Evolutionary conservation across 2,797 vertebrate genomes (phyloP).

Genomic region (Poeciliopsis presidionis): DNA sequence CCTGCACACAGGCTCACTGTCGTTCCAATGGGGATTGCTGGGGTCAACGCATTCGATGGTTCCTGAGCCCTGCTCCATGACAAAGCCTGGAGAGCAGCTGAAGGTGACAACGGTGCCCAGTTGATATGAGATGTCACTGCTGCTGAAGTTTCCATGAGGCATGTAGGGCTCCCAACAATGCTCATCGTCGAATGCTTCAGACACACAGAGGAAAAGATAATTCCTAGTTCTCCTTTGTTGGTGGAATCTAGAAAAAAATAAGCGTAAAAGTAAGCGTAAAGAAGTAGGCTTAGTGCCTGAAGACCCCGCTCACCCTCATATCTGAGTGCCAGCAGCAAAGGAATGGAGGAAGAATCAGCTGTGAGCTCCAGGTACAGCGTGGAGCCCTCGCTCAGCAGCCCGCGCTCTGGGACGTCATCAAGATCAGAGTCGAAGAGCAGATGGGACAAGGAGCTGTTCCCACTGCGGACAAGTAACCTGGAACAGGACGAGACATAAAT

Average conservation of each 20-base stretch:
- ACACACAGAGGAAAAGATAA: conserved; percentile 5
- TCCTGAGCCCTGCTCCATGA: conserved; percentile 88
- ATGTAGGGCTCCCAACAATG: conserved; percentile 93
- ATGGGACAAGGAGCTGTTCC: conserved; percentile 84
- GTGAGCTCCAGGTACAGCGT: conserved; percentile 90
- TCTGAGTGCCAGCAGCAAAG: conserved; percentile 88
- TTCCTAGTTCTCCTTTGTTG: conserved; percentile 1
- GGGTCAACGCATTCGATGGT: conserved; percentile 90
- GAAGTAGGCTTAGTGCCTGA: neutral
- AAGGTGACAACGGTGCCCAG: conserved; percentile 88
- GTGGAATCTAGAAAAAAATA: conserved; percentile 25
- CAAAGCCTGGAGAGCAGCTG: conserved; percentile 89
- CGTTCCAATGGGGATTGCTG: conserved; percentile 92
- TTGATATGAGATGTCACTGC: conserved; percentile 87
- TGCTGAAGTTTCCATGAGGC: conserved; percentile 92
- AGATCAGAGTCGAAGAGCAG: conserved; percentile 91
- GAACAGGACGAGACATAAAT: conserved; percentile 18
- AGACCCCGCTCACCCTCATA: conserved; percentile 85
- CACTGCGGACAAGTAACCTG: conserved; percentile 89
- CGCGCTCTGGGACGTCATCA: conserved; percentile 90
- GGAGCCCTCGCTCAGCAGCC: conserved; percentile 88
- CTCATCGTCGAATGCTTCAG: conserved; percentile 88
- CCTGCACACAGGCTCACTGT: conserved; percentile 91
- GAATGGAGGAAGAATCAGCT: conserved; percentile 89
- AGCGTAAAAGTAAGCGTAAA: conserved; percentile 4